Base-by-base conservation (phyloP, 2,888 invertebrate genomes). In the Therioaphis trifolii region DNA sequence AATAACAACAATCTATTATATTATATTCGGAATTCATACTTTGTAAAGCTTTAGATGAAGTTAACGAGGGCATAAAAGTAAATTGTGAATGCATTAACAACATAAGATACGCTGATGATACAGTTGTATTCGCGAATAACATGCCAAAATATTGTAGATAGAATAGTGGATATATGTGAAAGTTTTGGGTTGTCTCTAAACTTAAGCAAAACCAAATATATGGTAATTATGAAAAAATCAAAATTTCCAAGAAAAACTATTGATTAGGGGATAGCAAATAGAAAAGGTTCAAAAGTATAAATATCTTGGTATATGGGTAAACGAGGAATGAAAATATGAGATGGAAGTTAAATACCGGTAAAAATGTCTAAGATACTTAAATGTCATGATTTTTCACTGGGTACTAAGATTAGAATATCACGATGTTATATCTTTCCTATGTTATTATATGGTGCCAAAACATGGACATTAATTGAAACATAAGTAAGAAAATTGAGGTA, bases 171-270 rank as follows among this genome's bases (percentile, higher is more conserved):
- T 35, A 4, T 35, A 35, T 5, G 75, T 4, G 58, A 84, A 61
- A 63, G 35, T 35, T 75, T 43, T 84, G 71, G 71, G 40, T 52
- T 63, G 49, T 46, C 35, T 58, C n/a, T 49, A 11, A 75, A 75
- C 35, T 63, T 55, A 35, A 74, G 43, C n/a, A 84, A 75, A 75
- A 75, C 84, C 9, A 84, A 84, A 55, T 63, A 40, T 63, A 84
- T 68, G 35, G n/a, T 75, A 46, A 76, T 46, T 18, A 11, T 27
- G 12, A 76, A 76, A 63, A 61, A 76, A 18, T n/a, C 43, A 61
- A 43, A 75, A 46, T 52, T n/a, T 24, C 18, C 68, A 24, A 24
- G 40, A 21, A 78, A 24, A 66, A 5, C 43, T 68, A 46, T 49
- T 68, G 24, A 78, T 78, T 35, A 68, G 15, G 35, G 27, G 24